These are phyloP conservation scores for Phylloscopus trochilus DNA, from an alignment of 2,113 vertebrate species.

Conservation along the genomic window DNA sequence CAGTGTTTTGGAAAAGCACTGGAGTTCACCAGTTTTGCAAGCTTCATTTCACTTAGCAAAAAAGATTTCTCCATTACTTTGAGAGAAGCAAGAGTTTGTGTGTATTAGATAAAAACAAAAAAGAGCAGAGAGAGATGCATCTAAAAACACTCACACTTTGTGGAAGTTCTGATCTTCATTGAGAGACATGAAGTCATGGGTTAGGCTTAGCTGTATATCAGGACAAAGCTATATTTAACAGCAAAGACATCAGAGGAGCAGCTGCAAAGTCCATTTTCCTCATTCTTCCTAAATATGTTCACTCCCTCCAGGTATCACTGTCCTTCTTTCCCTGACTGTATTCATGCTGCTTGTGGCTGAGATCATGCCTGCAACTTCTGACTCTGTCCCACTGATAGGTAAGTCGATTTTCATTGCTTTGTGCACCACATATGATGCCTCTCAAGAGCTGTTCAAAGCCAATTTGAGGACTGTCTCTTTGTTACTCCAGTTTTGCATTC, in stretches of 20 bases:
- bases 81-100: not conserved
- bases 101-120: not conserved
- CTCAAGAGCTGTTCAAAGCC: not conserved
- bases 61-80: not conserved
- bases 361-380: conserved; percentile 92
- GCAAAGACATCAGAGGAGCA: not conserved
- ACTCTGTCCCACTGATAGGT: conserved; percentile 91
- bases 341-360: conserved; percentile 93
- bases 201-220: not conserved
- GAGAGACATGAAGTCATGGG: not conserved
- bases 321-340: conserved; percentile 89
- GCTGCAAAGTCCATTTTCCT: not conserved
- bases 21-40: not conserved
- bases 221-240: not conserved
- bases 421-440: not conserved
- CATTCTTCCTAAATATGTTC: not conserved
- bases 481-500: not conserved
- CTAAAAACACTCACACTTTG: not conserved
- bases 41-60: not conserved
- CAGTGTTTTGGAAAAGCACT: not conserved
- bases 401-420: conserved; percentile 15
- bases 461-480: not conserved
- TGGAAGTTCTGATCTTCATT: not conserved
- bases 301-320: conserved; percentile 81
- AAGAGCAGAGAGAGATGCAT: not conserved